Base-by-base conservation (phyloP, 2,797 vertebrate species). In the Pseudomugil gertrudae region DNA sequence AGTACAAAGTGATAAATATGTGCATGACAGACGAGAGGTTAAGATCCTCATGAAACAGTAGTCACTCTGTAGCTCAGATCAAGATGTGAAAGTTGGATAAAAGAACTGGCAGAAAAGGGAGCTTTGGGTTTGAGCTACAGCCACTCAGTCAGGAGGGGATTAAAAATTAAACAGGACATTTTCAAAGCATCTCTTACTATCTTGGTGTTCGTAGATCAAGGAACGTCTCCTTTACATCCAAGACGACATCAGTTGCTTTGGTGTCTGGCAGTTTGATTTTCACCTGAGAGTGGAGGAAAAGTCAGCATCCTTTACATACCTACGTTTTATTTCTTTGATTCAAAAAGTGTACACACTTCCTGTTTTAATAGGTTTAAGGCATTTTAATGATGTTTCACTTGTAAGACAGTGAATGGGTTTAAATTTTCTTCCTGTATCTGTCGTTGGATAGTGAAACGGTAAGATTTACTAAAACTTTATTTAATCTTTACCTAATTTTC, bases 191-290 rank as follows among this genome's bases (percentile, higher is more conserved):
- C 17, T 40, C 96, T 93, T 93, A 98, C 97, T 95, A 95, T 85
- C 94, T 92, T 9, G 95, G 92, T 32, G 96, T 96, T 63, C 96
- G 92, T 26, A 99, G 95, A 87, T 97, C 96, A 72, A 99, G 92
- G 80, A 95, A 91, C 23, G 71, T 95, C 69, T 97, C 95, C 70
- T 92, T 95, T 26, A 98, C 85, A 78, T 98, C 95, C 63, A 98
- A 84, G 5, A 92, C 52, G 72, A 99, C 91, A 33, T 98, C 96
- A 53, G 94, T 89, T 62, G 84, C 72, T 79, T 94, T 95, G 1
- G 94, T 97, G 66, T 93, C 92, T 15, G 96, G 96, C 3, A 98
- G 91, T 78, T 95, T 93, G 90, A 98, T 93, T 93, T 94, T 96
- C 57, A 97, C 88, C 96, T 98, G 71, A 74, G 27, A 27, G 33